Evolutionary conservation across 2,113 vertebrate genomes (phyloP), one percentile per base, ranked within the genome.

Genomic region (Microcebus jonahi): DNA sequence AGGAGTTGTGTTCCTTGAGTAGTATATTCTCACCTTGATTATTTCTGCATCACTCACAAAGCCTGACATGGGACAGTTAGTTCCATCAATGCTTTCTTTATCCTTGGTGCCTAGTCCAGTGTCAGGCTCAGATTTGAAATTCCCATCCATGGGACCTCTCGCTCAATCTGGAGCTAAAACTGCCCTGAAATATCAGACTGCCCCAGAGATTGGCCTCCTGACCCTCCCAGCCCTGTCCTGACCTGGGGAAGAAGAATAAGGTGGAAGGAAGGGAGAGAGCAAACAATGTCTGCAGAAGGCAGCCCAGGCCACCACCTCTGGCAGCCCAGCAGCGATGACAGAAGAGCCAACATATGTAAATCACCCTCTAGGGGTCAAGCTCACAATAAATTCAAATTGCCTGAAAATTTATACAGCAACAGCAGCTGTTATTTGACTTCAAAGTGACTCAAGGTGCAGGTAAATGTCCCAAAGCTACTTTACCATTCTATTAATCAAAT

Each of bases 331-430:
- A 18, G 36, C 31, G 31, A 70, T 1, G 15, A 50, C n/a, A 68
- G 4, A 55, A 29, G 57, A 76, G 11, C 10, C 21, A 14, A 53
- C 77, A 84, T 84, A 39, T 86, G 59, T 53, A 85, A 91, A 89
- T 73, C 71, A 42, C 67, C 77, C 67, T 76, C 79, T 7, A 63
- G 59, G 27, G 53, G 50, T 68, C 50, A 81, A 25, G 14, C 42
- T 95, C 79, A 94, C 57, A 88, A 81, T 75, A n/a, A 75, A 95
- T 91, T 76, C 59, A 85, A 94, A 25, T 80, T 63, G 42, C 75
- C 25, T 85, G 53, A 75, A 95, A 95, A 68, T 45, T n/a, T 88
- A 90, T 76, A 93, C 71, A 75, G 59, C 0, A 0, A 65, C 36
- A 76, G 42, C 36, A 89, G 42, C 71, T 94, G 57, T 71, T 91